phyloP scores from a whole-genome alignment of 2,113 vertebrate genomes.

The Xenopus laevis region DNA sequence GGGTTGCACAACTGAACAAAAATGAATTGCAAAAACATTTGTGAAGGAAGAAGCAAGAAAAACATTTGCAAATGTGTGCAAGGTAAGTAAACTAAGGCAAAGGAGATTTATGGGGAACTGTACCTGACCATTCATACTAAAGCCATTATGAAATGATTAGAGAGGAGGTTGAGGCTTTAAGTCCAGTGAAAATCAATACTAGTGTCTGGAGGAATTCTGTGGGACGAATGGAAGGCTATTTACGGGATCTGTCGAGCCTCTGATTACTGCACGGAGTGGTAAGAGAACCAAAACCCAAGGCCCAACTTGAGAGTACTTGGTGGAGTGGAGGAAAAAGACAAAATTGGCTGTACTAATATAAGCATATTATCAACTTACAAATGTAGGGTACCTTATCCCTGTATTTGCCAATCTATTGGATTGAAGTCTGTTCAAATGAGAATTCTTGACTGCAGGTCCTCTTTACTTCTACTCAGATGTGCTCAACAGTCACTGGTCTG shows the following conservation, averaged over 20 bases:
- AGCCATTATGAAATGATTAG: conserved; percentile 99
- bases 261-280: conserved; percentile 51
- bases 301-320: too few relatives aligned
- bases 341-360: too few relatives aligned
- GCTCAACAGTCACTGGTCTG: too few relatives aligned
- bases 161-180: conserved; percentile 99
- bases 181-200: conserved; percentile 99
- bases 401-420: too few relatives aligned
- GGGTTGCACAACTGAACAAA: too few relatives aligned
- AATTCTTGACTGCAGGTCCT: too few relatives aligned
- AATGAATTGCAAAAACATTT: too few relatives aligned
- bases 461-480: too few relatives aligned
- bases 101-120: conserved; percentile 95
- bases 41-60: conserved; percentile 48
- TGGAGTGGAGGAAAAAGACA: too few relatives aligned
- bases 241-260: conserved; percentile 71
- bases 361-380: too few relatives aligned
- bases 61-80: conserved; percentile 49
- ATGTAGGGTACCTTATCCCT: too few relatives aligned
- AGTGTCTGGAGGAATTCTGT: conserved; percentile 97
- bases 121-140: conserved; percentile 99
- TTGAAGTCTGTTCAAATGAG: too few relatives aligned
- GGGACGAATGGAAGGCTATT: conserved; percentile 73
- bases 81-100: conserved; percentile 74
- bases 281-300: conserved; percentile 17